These are phyloP conservation scores for Harpagus bidentatus DNA, from an alignment of 2,113 vertebrate species.

Conservation along the genomic window DNA sequence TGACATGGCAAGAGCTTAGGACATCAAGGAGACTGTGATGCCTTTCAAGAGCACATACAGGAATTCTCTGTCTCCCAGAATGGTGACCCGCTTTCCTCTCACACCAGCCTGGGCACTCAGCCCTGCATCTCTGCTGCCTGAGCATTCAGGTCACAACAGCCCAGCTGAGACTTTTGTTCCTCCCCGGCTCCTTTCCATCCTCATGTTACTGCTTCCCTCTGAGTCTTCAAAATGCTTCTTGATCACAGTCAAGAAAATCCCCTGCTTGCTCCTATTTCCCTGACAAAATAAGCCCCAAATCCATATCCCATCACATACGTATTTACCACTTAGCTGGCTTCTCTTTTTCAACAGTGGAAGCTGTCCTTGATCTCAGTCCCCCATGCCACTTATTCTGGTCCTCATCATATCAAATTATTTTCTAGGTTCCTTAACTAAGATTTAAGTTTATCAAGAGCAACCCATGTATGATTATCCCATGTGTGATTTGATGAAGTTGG, in stretches of 20 bases:
- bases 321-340: not conserved
- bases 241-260: not conserved
- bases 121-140: not conserved
- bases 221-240: not conserved
- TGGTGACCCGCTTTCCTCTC: accelerated
- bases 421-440: not conserved
- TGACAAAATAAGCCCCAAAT: not conserved
- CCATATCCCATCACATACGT: not conserved
- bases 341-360: not conserved
- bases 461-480: not conserved
- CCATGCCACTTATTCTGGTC: not conserved
- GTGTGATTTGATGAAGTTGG: not conserved
- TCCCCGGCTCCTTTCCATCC: not conserved
- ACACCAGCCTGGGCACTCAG: not conserved
- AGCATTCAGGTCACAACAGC: not conserved
- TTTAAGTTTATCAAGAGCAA: not conserved
- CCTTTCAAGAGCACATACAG: not conserved
- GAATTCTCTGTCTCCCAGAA: not conserved
- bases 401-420: not conserved
- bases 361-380: not conserved
- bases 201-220: not conserved
- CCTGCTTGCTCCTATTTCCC: not conserved
- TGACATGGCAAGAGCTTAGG: not conserved
- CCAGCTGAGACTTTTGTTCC: not conserved
- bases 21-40: not conserved